Evolutionary conservation across 2,797 vertebrate genomes (phyloP).

Genomic region (Ctenopoma multispine): DNA sequence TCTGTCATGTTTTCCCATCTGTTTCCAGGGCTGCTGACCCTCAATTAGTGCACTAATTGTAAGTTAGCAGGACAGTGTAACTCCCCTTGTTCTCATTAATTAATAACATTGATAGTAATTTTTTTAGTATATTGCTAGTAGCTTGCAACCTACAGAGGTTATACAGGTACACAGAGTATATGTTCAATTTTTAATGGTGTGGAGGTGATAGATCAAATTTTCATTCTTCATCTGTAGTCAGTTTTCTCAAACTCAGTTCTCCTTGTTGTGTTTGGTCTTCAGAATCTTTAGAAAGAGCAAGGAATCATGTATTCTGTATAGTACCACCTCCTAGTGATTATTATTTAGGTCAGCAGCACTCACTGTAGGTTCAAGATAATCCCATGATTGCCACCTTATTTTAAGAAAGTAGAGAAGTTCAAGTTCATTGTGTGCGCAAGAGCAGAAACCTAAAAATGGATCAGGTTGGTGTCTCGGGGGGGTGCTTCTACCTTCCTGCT

Average conservation of each 20-base stretch:
- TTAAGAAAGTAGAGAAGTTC: constrained; percentile 84
- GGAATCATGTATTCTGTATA: constrained; percentile 59
- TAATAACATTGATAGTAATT: constrained; percentile 42
- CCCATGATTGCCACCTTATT: constrained; percentile 86
- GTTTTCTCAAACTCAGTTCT: constrained; percentile 10
- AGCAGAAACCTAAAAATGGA: constrained; percentile 83
- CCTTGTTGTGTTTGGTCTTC: not conserved
- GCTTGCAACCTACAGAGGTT: not conserved
- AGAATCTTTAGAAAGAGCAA: constrained; percentile 30
- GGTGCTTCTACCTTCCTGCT: constrained; percentile 58
- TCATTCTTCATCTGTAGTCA: not conserved
- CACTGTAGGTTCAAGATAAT: constrained; percentile 81
- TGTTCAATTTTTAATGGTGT: not conserved
- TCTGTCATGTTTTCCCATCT: constrained; percentile 38
- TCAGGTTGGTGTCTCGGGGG: constrained; percentile 69
- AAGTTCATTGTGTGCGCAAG: constrained; percentile 79
- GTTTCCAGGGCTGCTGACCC: constrained; percentile 48
- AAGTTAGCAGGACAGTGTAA: constrained; percentile 43
- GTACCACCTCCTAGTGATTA: constrained; percentile 59
- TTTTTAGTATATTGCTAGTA: not conserved
- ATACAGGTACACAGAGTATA: not conserved
- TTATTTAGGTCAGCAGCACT: constrained; percentile 81
- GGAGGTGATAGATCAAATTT: constrained; percentile 1
- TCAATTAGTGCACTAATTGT: constrained; percentile 46
- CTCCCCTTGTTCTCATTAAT: constrained; percentile 46